Base-by-base conservation (phyloP, 2,797 vertebrate genomes). In the Scyliorhinus canicula region DNA sequence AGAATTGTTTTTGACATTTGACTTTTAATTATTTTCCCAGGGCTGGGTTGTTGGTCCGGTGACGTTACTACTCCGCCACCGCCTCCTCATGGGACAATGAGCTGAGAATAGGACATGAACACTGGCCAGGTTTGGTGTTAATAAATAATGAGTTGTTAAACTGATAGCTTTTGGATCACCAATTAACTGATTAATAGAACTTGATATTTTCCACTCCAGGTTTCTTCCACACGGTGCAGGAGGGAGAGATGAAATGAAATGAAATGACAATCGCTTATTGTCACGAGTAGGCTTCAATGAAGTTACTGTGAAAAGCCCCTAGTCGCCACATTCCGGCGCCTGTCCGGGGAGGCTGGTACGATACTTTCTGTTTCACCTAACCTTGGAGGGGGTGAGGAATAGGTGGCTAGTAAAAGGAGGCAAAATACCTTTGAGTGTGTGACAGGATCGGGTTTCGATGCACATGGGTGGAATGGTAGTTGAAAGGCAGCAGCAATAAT, bases 161-260 rank as follows among this genome's bases (percentile, higher is more conserved):
- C 88, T 44, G n/a, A 65, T 63, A 91, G n/a, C n/a, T 44, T 91
- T 91, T 44, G 21, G 26, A 91, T 65, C 5, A 40, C 19, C 88
- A 91, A 91, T 65, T 91, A 91, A 63, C 88, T 91, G 40, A 91
- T 91, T 40, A 91, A 65, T 11, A 44, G 57, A 91, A 91, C 40
- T 65, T 63, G 88, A 91, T 91, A 91, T 44, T 26, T 24, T 44
- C 14, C n/a, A 16, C n/a, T 88, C 31, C 14, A 19, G 44, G 14
- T 82, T 44, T 47, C 44, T 88, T 2, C 69, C 9, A 6, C 85
- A 60, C 85, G 60, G n/a, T 8, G 9, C 9, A 91, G 65, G 88
- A 63, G 19, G n/a, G 35, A 11, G 21, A 4, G 35, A 24, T n/a
- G n/a, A n/a, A n/a, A n/a, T n/a, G n/a, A n/a, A n/a, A n/a, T n/a